Conservation (phyloP, 2,888 invertebrate genomes). For the Augiades crinisus region DNA sequence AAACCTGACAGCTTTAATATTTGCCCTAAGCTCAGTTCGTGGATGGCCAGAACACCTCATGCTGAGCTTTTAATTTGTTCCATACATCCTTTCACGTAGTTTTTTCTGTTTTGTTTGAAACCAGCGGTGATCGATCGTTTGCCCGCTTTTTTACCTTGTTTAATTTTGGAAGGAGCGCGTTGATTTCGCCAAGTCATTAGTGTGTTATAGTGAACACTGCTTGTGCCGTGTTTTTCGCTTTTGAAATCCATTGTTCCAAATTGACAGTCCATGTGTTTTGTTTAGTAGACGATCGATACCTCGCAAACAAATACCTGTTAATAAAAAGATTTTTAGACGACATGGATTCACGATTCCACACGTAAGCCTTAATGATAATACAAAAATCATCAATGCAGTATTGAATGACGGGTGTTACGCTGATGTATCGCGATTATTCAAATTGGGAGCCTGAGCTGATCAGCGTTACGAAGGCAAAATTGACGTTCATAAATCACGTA, state of each 20-base stretch:
- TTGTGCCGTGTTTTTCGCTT: conserved; percentile 42
- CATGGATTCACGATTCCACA: not conserved
- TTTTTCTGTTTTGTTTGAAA: conserved; percentile 75
- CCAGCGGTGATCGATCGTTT: conserved; percentile 74
- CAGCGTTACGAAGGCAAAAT: conserved; percentile 43
- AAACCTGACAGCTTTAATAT: conserved; percentile 77
- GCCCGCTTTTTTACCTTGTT: conserved; percentile 74
- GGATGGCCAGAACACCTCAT: conserved; percentile 62
- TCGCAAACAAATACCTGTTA: not conserved
- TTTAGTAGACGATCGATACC: conserved; percentile 6
- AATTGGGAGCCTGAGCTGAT: conserved; percentile 40
- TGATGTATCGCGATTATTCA: conserved; percentile 23
- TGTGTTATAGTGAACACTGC: conserved; percentile 38
- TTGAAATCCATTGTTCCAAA: conserved; percentile 52
- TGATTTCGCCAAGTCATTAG: conserved; percentile 78
- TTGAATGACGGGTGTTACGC: conserved; percentile 10
- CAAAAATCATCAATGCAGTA: conserved; percentile 4
- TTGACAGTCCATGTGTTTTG: conserved; percentile 34
- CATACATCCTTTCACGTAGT: conserved; percentile 73
- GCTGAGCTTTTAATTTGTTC: conserved; percentile 81
- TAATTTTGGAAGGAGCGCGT: conserved; percentile 71
- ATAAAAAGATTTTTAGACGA: not conserved
- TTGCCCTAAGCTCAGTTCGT: conserved; percentile 62
- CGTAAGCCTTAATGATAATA: not conserved
- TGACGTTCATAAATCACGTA: conserved; percentile 57